Evolutionary conservation across 2,113 vertebrate genomes (phyloP).

Genomic region (Chaetodon trifascialis): DNA sequence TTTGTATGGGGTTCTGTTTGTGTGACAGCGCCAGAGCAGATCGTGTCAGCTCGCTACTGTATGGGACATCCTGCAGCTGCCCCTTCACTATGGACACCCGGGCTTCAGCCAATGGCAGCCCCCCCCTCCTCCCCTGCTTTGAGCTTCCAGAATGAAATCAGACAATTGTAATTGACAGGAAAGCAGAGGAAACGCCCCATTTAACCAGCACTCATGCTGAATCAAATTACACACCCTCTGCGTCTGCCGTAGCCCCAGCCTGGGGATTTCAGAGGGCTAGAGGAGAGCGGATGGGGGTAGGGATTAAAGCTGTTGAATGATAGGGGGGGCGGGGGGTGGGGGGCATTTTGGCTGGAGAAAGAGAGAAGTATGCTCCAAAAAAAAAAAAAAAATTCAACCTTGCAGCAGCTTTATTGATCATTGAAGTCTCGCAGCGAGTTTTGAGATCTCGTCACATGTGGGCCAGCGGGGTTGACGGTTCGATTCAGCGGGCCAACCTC

Average conservation of each 20-base stretch:
- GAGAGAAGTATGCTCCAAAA: slow-evolving; percentile 39
- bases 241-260: slow-evolving; percentile 77
- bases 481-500: slow-evolving; percentile 51
- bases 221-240: slow-evolving; percentile 87
- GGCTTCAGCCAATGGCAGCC: slow-evolving; percentile 67
- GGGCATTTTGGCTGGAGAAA: slow-evolving; percentile 53
- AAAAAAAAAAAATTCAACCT: slow-evolving; percentile 39
- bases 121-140: slow-evolving; percentile 45
- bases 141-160: slow-evolving; percentile 82
- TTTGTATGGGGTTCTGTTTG: slow-evolving; percentile 41
- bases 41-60: slow-evolving; percentile 59
- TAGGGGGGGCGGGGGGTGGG: slow-evolving; percentile 29
- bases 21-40: slow-evolving; percentile 51
- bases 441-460: slow-evolving; percentile 55
- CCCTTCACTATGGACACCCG: slow-evolving; percentile 65
- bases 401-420: slow-evolving; percentile 63
- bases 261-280: slow-evolving; percentile 74
- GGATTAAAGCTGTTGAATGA: slow-evolving; percentile 80
- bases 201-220: slow-evolving; percentile 84
- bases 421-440: slow-evolving; percentile 49
- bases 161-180: slow-evolving; percentile 87
- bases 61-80: slow-evolving; percentile 76
- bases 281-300: slow-evolving; percentile 63
- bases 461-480: slow-evolving; percentile 36
- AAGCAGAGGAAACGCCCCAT: slow-evolving; percentile 84